Conservation (phyloP, 2,797 vertebrate species). For the Sebastes goodei region DNA sequence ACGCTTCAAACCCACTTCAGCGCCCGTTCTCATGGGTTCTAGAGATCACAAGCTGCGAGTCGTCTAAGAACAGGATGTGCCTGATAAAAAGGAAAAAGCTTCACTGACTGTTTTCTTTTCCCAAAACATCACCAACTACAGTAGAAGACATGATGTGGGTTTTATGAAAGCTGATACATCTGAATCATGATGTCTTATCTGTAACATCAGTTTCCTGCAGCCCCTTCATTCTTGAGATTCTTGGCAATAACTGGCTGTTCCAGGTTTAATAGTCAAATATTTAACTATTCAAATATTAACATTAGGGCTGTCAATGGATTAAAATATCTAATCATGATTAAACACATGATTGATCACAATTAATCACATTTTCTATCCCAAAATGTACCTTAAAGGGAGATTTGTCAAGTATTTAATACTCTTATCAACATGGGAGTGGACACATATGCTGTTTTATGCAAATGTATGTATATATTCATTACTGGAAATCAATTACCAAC, state of each 20-base stretch:
- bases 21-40: constrained; percentile 45
- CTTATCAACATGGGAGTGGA: no score
- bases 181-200: background rate
- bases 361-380: rapidly evolving
- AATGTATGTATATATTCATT: rapidly evolving
- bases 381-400: no score
- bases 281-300: background rate
- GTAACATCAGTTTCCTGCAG: background rate
- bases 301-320: no score
- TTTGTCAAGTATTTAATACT: no score
- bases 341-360: no score
- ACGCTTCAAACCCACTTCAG: constrained; percentile 57
- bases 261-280: background rate
- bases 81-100: constrained; percentile 23
- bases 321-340: rapidly evolving
- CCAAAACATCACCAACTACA: background rate
- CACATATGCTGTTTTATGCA: no score
- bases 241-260: background rate
- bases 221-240: background rate
- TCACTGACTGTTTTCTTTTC: constrained; percentile 1
- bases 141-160: background rate
- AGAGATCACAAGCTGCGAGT: constrained; percentile 45
- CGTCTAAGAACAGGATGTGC: constrained; percentile 38
- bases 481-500: no score
- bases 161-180: background rate